Base-by-base conservation (phyloP, 1,140 invertebrate species). In the Galleria mellonella region DNA sequence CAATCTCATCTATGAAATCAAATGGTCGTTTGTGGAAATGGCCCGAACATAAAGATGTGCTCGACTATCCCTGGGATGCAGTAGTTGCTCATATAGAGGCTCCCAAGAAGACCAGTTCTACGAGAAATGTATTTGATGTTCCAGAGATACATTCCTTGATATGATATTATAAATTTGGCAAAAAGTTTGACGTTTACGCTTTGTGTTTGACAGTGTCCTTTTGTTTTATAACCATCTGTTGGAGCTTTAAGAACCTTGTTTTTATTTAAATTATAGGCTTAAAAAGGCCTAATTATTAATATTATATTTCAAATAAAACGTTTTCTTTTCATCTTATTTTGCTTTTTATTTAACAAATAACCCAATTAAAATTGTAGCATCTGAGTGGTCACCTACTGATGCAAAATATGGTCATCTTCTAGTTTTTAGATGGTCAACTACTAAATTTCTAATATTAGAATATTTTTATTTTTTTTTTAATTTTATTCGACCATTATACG, bases 21-120 rank as follows among this genome's bases (percentile, higher is more conserved):
- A 45, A 45, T 51, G 49, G 49, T 51, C 49, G 49, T 15, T 51
- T 51, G 32, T 51, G 49, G 49, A 51, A 51, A 41, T 51, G 49
- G 49, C 49, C 43, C 28, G 49, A 45, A 51, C 42, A 45, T 46
- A 42, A 11, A 46, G 50, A 52, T 43, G 50, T 52, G 38, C 43
- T 46, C 43, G 50, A 42, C 38, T 52, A 52, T 46, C 50, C 43
- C 33, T 52, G 50, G 43, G 38, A 52, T 32, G 43, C 38, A 37
- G 43, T 46, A 38, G 43, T 52, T 42, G 43, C 50, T 46, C 50
- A 47, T 46, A 52, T 52, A 52, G 43, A 52, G 31, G 43, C 12
- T 15, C 43, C 50, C 39, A 52, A 52, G 33, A 52, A 46, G 43
- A 52, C 50, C 38, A 52, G 50, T 46, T 37, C 31, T 42, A 52